Percentiles rank a stretch among this genome's conserved stretches.
These are phyloP conservation scores for Lithobates sylvaticus DNA, from an alignment of 2,797 vertebrate genomes.

Conservation along the genomic window DNA sequence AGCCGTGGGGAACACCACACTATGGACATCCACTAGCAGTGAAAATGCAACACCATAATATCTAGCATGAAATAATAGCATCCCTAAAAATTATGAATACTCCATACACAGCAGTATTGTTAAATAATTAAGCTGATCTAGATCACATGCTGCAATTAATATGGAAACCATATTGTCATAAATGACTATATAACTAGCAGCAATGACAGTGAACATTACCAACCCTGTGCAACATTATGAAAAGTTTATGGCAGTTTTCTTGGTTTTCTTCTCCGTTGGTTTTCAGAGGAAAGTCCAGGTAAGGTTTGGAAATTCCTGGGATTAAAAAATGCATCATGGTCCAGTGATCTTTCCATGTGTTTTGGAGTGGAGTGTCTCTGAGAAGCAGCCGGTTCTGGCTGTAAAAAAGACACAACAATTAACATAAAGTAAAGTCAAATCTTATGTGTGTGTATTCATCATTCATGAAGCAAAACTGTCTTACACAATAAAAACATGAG, in stretches of 20 bases:
- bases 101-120: no score
- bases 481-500: no score
- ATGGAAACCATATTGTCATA: no score
- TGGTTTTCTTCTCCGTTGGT: constrained; percentile 91
- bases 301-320: constrained; percentile 88
- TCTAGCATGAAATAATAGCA: no score
- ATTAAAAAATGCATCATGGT: constrained; percentile 93
- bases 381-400: constrained; percentile 91
- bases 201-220: constrained; percentile 58
- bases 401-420: constrained; percentile 56
- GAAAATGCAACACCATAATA: no score
- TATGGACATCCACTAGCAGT: no score
- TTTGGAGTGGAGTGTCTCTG: constrained; percentile 89
- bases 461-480: no score
- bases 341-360: constrained; percentile 91
- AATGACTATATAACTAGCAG: background rate
- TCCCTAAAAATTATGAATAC: no score
- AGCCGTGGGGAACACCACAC: no score
- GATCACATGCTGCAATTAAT: no score
- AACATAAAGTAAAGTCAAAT: background rate
- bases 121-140: no score
- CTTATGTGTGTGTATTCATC: no score
- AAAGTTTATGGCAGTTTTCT: constrained; percentile 93
- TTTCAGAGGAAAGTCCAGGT: constrained; percentile 90
- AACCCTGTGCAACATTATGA: constrained; percentile 92